Conservation (phyloP, 1,140 invertebrate genomes). For the Limonius californicus region DNA sequence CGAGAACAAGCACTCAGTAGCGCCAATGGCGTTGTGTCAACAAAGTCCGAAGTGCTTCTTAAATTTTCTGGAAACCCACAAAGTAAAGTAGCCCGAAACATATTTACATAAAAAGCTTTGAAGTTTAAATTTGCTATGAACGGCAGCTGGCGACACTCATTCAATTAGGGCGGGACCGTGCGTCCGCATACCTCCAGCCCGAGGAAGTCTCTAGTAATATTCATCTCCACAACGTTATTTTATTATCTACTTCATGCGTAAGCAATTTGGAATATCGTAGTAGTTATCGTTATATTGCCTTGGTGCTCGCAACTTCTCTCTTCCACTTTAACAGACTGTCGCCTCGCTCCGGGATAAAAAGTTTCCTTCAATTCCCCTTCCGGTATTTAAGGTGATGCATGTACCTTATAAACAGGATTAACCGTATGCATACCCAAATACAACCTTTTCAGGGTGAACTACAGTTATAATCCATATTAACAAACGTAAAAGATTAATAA, state of each 20-base stretch:
- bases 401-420: no score
- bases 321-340: no score
- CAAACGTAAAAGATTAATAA: no score
- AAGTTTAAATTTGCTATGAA: conserved; percentile 12
- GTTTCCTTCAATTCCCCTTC: no score
- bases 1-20: background rate
- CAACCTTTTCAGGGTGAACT: no score
- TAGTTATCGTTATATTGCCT: background rate
- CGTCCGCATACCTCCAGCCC: background rate
- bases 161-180: background rate
- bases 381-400: no score
- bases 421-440: no score
- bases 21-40: conserved; percentile 1
- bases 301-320: no score
- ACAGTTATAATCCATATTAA: no score
- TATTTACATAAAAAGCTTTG: conserved; percentile 14
- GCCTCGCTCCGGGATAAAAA: no score
- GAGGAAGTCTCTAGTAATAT: background rate
- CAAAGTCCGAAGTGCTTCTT: conserved; percentile 9
- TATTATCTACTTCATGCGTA: conserved; percentile 10
- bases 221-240: conserved; percentile 7
- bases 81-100: conserved; percentile 8
- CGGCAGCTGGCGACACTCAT: conserved; percentile 13
- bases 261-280: conserved; percentile 6
- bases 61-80: conserved; percentile 8